Evolutionary conservation across 2,113 vertebrate genomes (phyloP), one percentile per base, ranked within the genome.

Genomic region (Octodon degus): DNA sequence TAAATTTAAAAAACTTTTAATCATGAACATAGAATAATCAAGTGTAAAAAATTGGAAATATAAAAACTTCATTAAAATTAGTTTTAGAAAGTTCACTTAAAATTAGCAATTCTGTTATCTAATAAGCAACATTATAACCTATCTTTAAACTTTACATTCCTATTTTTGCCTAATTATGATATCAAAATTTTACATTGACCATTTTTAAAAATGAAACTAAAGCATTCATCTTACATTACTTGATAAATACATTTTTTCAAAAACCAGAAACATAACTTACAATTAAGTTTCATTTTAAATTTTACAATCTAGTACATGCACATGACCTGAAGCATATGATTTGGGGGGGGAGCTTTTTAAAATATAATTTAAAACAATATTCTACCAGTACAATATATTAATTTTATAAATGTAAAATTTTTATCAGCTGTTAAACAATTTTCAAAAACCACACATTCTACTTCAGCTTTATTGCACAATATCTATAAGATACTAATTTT

Each of bases 161-260:
- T 82, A 50, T 87, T 96, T 76, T 91, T 87, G 91, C 12, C 68
- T 22, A 32, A 84, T 70, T 94, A 76, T n/a, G n/a, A n/a, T 84
- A 86, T 65, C 90, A 30, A 82, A 82, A 53, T 86, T 91, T 89
- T 92, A 93, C 22, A 92, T 32, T 43, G 9, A 55, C n/a, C 24
- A 68, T n/a, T 17, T 96, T 97, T 97, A 62, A 70, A 97, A 95
- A 72, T 86, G 32, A 97, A 97, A 96, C 50, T 88, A 97, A 87
- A 93, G 17, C 16, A 86, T 60, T 80, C 60, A 77, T 77, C 3
- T 70, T 65, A 91, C 27, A 80, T 89, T 86, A 95, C 68, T 93
- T 30, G 92, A 90, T 80, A 86, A 93, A 58, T 12, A 30, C 53
- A 93, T 63, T 62, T 93, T 79, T 37, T 79, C 34, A 47, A 34